Percentiles rank a stretch among this genome's conserved stretches.
These are phyloP conservation scores for Lasioglossum vierecki DNA, from an alignment of 2,888 invertebrate species.

Conservation along the genomic window DNA sequence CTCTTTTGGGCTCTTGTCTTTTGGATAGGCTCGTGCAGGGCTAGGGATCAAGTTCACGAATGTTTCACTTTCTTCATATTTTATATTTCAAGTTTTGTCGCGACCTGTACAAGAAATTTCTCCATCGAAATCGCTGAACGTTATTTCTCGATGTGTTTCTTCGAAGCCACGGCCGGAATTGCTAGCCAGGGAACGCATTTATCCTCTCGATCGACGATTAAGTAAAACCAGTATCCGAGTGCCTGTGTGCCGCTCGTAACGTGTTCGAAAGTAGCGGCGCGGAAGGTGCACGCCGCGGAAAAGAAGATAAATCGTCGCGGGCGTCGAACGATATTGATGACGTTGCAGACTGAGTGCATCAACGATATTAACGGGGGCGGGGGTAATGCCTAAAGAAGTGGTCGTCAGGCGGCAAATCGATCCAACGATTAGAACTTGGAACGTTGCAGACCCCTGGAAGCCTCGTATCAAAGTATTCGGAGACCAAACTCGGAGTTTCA, in stretches of 20 bases:
- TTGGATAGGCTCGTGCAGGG: background rate
- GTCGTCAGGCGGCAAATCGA: constrained; percentile 5
- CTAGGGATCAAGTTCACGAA: background rate
- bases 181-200: constrained; percentile 34
- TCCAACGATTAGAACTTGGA: constrained; percentile 15
- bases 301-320: constrained; percentile 40
- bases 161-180: constrained; percentile 13
- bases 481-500: background rate
- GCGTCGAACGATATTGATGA: constrained; percentile 27
- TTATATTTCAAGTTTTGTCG: background rate
- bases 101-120: constrained; percentile 9
- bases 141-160: constrained; percentile 13
- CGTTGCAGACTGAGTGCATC: constrained; percentile 9
- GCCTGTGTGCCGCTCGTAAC: background rate
- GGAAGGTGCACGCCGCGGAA: background rate
- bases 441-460: background rate
- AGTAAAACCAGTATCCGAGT: constrained; percentile 36
- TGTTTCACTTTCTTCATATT: too few relatives aligned
- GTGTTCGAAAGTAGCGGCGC: constrained; percentile 7
- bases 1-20: background rate
- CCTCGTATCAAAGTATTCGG: background rate
- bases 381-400: constrained; percentile 1
- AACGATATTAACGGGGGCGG: background rate
- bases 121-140: background rate
- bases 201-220: constrained; percentile 43